Evolutionary conservation across 2,113 vertebrate species (phyloP).

Genomic region (Antidorcas marsupialis): DNA sequence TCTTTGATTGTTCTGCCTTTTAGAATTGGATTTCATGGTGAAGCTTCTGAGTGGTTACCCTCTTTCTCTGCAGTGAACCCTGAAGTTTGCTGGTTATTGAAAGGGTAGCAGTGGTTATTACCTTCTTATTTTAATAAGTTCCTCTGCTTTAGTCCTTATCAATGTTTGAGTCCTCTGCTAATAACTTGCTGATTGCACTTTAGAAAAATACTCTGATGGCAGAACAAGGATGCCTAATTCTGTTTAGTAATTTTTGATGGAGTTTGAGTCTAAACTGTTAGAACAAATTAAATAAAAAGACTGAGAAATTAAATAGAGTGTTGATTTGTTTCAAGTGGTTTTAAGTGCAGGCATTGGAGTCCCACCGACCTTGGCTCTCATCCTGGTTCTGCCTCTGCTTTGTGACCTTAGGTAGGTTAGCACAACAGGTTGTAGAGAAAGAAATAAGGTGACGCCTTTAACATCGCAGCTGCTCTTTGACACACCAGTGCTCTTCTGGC

Average conservation of each 20-base stretch:
- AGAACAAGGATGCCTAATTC: not conserved
- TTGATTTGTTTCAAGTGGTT: not conserved
- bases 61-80: not conserved
- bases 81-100: not conserved
- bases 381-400: not conserved
- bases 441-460: not conserved
- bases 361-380: not conserved
- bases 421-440: not conserved
- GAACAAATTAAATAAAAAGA: slow-evolving; percentile 30
- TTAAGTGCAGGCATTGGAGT: not conserved
- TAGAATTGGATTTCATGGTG: not conserved
- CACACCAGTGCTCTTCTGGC: not conserved
- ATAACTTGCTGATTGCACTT: not conserved
- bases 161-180: not conserved
- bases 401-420: not conserved
- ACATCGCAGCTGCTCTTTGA: not conserved
- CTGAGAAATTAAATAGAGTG: not conserved
- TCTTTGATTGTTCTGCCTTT: not conserved
- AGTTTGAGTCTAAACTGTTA: slow-evolving; percentile 31
- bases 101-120: not conserved
- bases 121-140: not conserved
- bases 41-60: not conserved
- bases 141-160: not conserved
- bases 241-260: not conserved
- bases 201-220: not conserved